These are phyloP conservation scores for Gymnocypris eckloni DNA, from an alignment of 2,797 vertebrate species.

Conservation along the genomic window DNA sequence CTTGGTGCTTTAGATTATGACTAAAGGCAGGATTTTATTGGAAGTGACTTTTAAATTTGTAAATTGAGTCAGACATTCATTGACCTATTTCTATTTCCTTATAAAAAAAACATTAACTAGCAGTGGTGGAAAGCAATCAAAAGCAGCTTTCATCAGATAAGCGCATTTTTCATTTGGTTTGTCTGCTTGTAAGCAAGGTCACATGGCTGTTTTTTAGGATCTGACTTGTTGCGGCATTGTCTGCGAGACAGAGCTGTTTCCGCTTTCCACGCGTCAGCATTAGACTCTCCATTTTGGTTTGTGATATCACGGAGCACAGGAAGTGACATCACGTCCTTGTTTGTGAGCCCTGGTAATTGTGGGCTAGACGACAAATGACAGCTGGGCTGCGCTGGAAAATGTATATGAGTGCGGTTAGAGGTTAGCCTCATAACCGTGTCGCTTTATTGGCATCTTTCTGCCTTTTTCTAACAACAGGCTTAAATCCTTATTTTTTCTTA, in stretches of 20 bases:
- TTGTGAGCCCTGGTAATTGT: constrained; percentile 68
- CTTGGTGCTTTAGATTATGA: neutral
- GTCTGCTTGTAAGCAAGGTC: constrained; percentile 73
- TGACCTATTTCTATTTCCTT: neutral
- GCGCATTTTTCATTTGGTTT: constrained; percentile 73
- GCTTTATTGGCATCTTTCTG: constrained; percentile 49
- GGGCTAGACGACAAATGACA: constrained; percentile 72
- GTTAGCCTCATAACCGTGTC: constrained; percentile 60
- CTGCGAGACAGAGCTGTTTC: constrained; percentile 73
- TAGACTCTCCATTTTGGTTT: constrained; percentile 67
- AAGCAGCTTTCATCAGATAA: constrained; percentile 69
- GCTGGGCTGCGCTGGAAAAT: constrained; percentile 67
- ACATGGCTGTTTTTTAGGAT: constrained; percentile 68
- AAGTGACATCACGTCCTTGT: constrained; percentile 84
- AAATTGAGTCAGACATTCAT: constrained; percentile 4
- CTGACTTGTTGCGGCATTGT: constrained; percentile 58
- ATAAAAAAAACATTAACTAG: constrained; percentile 13
- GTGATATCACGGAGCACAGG: constrained; percentile 82
- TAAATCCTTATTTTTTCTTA: constrained; percentile 18
- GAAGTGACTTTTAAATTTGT: neutral
- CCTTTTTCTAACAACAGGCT: constrained; percentile 44
- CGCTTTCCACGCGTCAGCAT: constrained; percentile 78
- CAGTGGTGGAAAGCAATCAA: constrained; percentile 53
- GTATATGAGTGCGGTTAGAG: constrained; percentile 62
- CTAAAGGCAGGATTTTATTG: constrained; percentile 6